Evolutionary conservation across 2,888 invertebrate genomes (phyloP).

Genomic region (Actias luna): DNA sequence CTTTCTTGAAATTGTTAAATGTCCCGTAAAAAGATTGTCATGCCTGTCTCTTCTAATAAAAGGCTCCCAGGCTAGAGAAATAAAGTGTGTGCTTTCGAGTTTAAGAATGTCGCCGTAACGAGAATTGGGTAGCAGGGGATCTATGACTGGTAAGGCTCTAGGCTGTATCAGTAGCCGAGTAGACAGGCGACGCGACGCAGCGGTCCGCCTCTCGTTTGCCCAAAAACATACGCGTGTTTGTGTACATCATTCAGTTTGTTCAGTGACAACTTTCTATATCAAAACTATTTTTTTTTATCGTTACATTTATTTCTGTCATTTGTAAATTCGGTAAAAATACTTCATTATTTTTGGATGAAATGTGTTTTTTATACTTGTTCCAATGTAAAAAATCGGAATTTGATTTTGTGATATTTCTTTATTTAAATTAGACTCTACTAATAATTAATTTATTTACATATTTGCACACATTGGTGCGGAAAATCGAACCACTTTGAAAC

Average conservation of each 20-base stretch:
- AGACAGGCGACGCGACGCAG: conserved; percentile 5
- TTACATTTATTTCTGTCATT: not conserved
- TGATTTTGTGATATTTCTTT: not conserved
- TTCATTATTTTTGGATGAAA: too few species aligned
- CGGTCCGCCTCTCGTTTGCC: conserved; percentile 3
- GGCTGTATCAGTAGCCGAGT: conserved; percentile 4
- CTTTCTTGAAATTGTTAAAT: too few species aligned
- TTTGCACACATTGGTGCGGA: not conserved
- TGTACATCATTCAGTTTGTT: conserved; percentile 1
- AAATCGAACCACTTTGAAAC: not conserved
- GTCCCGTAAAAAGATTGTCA: too few species aligned
- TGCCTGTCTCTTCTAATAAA: too few species aligned
- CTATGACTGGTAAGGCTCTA: conserved; percentile 10
- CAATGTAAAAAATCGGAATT: not conserved
- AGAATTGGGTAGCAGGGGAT: conserved; percentile 6
- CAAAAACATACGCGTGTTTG: conserved; percentile 10
- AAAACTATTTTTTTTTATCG: not conserved
- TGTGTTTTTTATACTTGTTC: not conserved
- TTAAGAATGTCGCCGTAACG: not conserved
- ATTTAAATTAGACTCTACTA: not conserved
- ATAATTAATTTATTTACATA: not conserved
- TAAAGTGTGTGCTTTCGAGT: not conserved
- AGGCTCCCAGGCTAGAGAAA: too few species aligned
- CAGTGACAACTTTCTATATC: not conserved
- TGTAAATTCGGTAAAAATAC: too few species aligned